phyloP scores from a whole-genome alignment of 1,140 invertebrate genomes.

The Tribolium madens region DNA sequence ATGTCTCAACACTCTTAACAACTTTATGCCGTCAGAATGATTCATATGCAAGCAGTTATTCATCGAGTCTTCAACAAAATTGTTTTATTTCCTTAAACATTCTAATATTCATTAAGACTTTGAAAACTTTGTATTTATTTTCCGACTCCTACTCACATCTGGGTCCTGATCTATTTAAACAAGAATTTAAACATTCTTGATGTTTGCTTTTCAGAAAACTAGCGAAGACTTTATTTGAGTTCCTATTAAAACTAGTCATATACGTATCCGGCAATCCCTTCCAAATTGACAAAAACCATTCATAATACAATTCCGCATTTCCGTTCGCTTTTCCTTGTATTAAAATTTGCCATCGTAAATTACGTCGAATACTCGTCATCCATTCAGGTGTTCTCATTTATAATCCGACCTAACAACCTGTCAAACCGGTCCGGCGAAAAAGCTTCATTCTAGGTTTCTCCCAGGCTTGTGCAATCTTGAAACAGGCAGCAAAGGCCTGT shows the following conservation, averaged over 20 bases:
- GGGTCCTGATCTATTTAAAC: too few species aligned
- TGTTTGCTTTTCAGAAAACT: too few species aligned
- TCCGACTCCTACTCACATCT: too few species aligned
- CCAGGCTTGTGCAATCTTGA: constrained; percentile 8
- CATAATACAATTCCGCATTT: not conserved
- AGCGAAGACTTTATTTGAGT: not conserved
- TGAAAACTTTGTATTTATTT: too few species aligned
- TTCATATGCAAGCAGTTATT: not conserved
- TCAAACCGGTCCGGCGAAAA: not conserved
- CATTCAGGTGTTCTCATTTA: not conserved
- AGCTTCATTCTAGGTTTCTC: not conserved
- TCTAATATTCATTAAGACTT: not conserved
- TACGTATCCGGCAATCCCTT: not conserved
- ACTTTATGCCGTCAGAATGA: not conserved
- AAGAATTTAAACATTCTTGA: too few species aligned
- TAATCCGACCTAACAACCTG: not conserved
- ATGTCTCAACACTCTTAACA: too few species aligned
- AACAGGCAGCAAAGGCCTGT: constrained; percentile 18
- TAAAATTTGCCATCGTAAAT: not conserved
- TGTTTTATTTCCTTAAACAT: not conserved
- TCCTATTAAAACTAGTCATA: not conserved
- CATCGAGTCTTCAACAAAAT: not conserved
- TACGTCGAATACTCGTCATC: too few species aligned
- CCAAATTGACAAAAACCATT: not conserved
- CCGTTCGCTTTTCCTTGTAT: not conserved